These are phyloP conservation scores for Thelaira solivaga DNA, from an alignment of 2,888 invertebrate genomes.

Conservation along the genomic window DNA sequence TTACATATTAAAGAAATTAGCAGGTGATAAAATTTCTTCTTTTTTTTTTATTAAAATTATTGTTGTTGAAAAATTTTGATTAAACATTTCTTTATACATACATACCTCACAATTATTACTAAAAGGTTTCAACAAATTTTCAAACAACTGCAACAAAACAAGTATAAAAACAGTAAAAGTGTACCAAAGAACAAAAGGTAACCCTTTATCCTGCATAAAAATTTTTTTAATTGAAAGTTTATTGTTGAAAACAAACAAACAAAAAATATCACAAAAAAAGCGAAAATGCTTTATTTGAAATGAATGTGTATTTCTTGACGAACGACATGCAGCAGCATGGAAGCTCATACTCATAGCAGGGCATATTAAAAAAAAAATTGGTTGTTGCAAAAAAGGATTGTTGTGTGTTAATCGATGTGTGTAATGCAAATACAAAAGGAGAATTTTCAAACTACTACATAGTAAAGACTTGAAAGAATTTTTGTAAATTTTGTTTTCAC, in stretches of 20 bases:
- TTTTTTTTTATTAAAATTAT: too few species aligned
- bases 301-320: background rate
- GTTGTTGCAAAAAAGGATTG: conserved; percentile 2
- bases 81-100: too few species aligned
- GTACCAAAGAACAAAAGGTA: background rate
- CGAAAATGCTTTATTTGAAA: background rate
- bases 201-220: conserved; percentile 11
- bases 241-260: background rate
- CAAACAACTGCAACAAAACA: background rate
- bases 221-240: conserved; percentile 19
- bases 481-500: conserved; percentile 11
- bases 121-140: background rate
- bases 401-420: conserved; percentile 54
- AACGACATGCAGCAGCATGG: background rate
- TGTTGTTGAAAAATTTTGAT: too few species aligned
- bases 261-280: conserved; percentile 34
- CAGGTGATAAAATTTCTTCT: too few species aligned
- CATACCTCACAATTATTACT: too few species aligned
- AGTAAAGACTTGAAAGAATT: conserved; percentile 11
- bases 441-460: background rate
- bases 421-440: conserved; percentile 32
- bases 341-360: background rate
- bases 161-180: background rate
- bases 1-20: too few species aligned
- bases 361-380: background rate